Base-by-base conservation (phyloP, 2,113 vertebrate genomes). In the Bufo bufo region DNA sequence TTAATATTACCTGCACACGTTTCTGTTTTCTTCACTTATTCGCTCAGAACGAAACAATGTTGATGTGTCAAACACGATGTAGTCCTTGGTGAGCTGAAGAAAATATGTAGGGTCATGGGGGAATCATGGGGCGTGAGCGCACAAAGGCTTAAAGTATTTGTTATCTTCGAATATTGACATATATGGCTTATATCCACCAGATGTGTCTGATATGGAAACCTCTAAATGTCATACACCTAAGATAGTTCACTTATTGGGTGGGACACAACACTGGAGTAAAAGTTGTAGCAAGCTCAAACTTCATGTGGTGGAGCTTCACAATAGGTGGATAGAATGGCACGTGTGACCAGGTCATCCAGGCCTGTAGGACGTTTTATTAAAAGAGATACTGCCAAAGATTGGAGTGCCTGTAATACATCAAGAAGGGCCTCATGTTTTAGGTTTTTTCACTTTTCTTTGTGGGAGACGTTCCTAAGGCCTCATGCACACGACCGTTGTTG, bases 31-130 rank as follows among this genome's bases (percentile, higher is more conserved):
- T 82, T 65, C 80, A 61, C 79, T 47, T 17, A 10, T 82, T 63
- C 56, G n/a, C 52, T 82, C 80, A 82, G 47, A 82, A 17, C 49
- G 59, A 82, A 82, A 82, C 56, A 61, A 61, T 81, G 61, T 81
- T 45, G 16, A 47, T 81, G 79, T 4, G 56, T 61, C 61, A 61
- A 81, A 61, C 79, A 81, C 61, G 58, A 82, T 78, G 77, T 54
- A 56, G 23, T 78, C 12, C 14, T 11, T 23, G 2, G 9, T 19
- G 16, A 77, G 47, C 74, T 52, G 49, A 49, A 52, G 50, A 19
- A 78, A 54, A 78, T n/a, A 78, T 4, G 17, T 14, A 43, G 3
- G 33, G 69, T 45, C 69, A 6, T 75, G 1, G 8, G 49, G n/a
- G 50, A 13, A 10, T 78, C 20, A 2, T 14, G 50, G 77, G 49